Base-by-base conservation (phyloP, 2,888 invertebrate species). In the Lasioglossum pauxillum region DNA sequence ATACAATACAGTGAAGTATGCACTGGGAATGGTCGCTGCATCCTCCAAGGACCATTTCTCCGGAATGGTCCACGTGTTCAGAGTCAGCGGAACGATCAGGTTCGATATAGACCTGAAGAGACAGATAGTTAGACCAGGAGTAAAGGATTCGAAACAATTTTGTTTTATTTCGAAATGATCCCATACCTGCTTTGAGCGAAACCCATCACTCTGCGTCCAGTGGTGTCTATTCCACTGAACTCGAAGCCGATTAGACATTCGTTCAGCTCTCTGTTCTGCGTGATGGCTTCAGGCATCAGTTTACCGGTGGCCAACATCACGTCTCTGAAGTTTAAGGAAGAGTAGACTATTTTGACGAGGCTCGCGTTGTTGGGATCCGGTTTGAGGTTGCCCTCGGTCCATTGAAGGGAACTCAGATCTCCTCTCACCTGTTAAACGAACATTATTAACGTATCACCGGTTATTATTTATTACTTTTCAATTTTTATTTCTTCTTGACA, bases 271-370 rank as follows among this genome's bases (percentile, higher is more conserved):
- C 97, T 96, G 0, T 96, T 96, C 49, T 96, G 96, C 0, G 98
- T 97, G 1, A 98, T 97, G 1, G 98, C 97, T 94, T 99, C 99
- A 0, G 97, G 97, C 12, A 98, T 97, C 10, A 99, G 96, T 93
- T 98, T 98, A 2, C 99, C 99, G 0, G 98, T 98, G 0, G 99
- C 98, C 0, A 98, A 96, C 99, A 99, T 99, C 0, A 99, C 96
- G 95, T 99, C 99, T 93, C 98, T 97, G 97, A 99, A 99, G 95
- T 99, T 99, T 23, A 99, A 95, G 0, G 98, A 97, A 0, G 98
- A 95, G 93, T 98, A 98, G 92, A 97, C 96, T 0, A 98, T 96
- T 94, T 96, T 93, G 1, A 96, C 95, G 5, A 96, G 82, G n/a
- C 93, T 84, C 5, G 91, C 83, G 53, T 89, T 46, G 16, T 74